A percentile compares a stretch with the other conserved stretches of the same genome.
phyloP scores from a whole-genome alignment of 2,888 invertebrate species.

The Stenurella melanura region DNA sequence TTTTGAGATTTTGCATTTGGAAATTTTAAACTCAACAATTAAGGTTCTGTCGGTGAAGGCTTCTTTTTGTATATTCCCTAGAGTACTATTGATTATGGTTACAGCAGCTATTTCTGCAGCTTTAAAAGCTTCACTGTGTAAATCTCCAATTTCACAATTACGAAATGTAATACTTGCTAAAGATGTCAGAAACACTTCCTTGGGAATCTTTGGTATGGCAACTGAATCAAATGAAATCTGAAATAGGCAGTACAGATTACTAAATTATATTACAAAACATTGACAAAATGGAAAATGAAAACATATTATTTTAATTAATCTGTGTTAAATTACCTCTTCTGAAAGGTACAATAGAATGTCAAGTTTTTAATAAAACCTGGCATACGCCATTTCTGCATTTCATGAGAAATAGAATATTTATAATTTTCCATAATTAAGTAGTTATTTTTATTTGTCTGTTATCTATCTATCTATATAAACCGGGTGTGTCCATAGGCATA shows the following conservation, averaged over 20 bases:
- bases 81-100: conserved; percentile 78
- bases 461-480: no score
- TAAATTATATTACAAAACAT: background rate
- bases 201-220: conserved; percentile 77
- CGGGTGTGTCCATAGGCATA: no score
- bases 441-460: no score
- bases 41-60: conserved; percentile 80
- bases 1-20: conserved; percentile 76
- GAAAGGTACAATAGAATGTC: no score
- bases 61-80: conserved; percentile 78
- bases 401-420: no score
- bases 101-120: conserved; percentile 80
- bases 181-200: conserved; percentile 79
- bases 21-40: conserved; percentile 78
- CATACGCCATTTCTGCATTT: no score
- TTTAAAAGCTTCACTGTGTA: conserved; percentile 80
- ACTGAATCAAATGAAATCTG: conserved; percentile 82
- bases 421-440: no score
- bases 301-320: no score
- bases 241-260: conserved; percentile 57
- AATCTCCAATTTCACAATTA: conserved; percentile 75
- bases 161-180: conserved; percentile 78
- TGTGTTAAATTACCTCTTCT: no score
- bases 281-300: no score
- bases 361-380: no score